phyloP scores from a whole-genome alignment of 2,888 invertebrate genomes.

The Bimastos eiseni region DNA sequence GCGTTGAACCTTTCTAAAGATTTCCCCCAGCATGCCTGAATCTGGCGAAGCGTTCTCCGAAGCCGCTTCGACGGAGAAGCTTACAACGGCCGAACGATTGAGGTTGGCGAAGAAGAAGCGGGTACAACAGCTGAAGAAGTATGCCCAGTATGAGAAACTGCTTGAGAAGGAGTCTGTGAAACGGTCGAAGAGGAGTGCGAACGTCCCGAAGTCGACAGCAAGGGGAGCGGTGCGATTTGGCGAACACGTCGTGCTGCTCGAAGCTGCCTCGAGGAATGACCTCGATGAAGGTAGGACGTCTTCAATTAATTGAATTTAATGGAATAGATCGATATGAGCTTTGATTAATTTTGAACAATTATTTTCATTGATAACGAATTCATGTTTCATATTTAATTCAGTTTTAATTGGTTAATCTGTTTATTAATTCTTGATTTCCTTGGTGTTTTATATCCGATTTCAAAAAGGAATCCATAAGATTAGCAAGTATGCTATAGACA shows the following conservation, averaged over 20 bases:
- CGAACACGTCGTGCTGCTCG: conserved; percentile 86
- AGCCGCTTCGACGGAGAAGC: conserved; percentile 72
- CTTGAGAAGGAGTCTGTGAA: conserved; percentile 68
- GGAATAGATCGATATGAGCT: too few relatives aligned
- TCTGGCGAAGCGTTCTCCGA: background rate
- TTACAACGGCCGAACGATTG: conserved; percentile 87
- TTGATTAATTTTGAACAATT: too few relatives aligned
- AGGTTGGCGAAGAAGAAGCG: conserved; percentile 82
- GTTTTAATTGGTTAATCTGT: too few relatives aligned
- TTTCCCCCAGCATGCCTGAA: background rate
- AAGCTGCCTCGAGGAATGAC: conserved; percentile 95
- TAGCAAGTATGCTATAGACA: too few relatives aligned
- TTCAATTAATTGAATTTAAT: background rate
- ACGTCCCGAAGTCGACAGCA: conserved; percentile 31
- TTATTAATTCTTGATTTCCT: too few relatives aligned
- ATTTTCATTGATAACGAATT: too few relatives aligned
- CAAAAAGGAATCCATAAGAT: too few relatives aligned
- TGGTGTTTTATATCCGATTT: too few relatives aligned
- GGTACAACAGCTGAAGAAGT: conserved; percentile 81
- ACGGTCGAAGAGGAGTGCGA: conserved; percentile 24
- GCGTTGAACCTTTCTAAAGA: background rate
- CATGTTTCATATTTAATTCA: too few relatives aligned
- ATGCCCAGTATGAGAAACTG: conserved; percentile 86
- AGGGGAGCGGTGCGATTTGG: conserved; percentile 65
- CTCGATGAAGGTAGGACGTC: conserved; percentile 88